Evolutionary conservation across 2,113 vertebrate species (phyloP).

Genomic region (Epinephelus cyanopodus): DNA sequence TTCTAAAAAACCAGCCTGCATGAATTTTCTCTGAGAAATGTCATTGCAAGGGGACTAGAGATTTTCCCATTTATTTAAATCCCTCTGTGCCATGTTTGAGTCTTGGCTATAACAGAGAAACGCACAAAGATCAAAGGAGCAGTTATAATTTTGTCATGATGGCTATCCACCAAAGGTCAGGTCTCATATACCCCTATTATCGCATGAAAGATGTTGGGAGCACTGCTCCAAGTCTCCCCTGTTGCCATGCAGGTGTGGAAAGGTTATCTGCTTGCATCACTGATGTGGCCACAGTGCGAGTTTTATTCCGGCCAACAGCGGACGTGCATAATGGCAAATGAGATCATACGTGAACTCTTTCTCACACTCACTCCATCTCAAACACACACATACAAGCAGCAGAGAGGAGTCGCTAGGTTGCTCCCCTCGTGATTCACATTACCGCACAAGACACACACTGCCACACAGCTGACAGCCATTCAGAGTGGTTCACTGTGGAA

Average conservation of each 20-base stretch:
- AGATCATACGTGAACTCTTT: slow-evolving; percentile 24
- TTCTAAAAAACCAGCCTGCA: neutral
- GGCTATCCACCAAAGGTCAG: slow-evolving; percentile 38
- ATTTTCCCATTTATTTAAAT: slow-evolving; percentile 1
- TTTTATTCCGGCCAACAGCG: slow-evolving; percentile 21
- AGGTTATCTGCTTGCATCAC: slow-evolving; percentile 39
- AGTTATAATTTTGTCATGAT: slow-evolving; percentile 20
- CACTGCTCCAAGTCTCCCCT: neutral
- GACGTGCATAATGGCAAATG: slow-evolving; percentile 21
- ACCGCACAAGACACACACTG: slow-evolving; percentile 56
- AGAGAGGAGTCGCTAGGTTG: slow-evolving; percentile 41
- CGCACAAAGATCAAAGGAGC: neutral
- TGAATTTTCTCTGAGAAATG: slow-evolving; percentile 30
- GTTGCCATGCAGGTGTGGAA: slow-evolving; percentile 40
- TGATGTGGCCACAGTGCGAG: slow-evolving; percentile 15
- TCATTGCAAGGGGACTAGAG: neutral
- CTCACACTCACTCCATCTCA: neutral
- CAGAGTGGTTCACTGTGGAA: slow-evolving; percentile 49
- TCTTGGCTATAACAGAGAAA: slow-evolving; percentile 5
- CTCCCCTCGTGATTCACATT: slow-evolving; percentile 78
- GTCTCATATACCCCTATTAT: neutral
- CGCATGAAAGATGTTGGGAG: slow-evolving; percentile 13
- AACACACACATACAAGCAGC: neutral
- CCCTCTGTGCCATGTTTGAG: slow-evolving; percentile 8
- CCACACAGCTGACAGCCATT: slow-evolving; percentile 67